Evolutionary conservation across 2,113 vertebrate genomes (phyloP).

Genomic region (Odocoileus virginianus): DNA sequence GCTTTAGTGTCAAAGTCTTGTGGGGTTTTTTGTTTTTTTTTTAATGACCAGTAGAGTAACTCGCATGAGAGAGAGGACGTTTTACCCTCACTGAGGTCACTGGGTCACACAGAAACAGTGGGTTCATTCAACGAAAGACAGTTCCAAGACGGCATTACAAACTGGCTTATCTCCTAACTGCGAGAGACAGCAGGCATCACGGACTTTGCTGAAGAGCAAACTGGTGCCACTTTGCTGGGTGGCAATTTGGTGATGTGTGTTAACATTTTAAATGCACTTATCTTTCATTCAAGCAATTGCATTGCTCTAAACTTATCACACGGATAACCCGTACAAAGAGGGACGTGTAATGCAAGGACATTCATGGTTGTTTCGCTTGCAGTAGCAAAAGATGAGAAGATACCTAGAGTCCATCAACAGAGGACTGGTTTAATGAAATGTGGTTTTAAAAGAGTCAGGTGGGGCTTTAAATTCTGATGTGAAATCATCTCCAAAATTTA

Average conservation of each 20-base stretch:
- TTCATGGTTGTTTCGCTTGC: not conserved
- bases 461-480: not conserved
- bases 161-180: not conserved
- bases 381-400: not conserved
- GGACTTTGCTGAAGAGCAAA: rapidly evolving
- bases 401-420: no score
- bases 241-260: not conserved
- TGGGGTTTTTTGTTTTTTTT: not conserved
- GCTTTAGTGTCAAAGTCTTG: not conserved
- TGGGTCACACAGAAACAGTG: not conserved
- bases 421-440: not conserved
- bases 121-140: not conserved
- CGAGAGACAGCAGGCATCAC: not conserved
- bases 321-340: not conserved
- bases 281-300: not conserved
- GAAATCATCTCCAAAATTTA: not conserved
- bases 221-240: rapidly evolving
- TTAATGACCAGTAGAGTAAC: not conserved
- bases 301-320: not conserved
- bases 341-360: not conserved
- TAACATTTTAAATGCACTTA: not conserved
- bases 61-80: not conserved
- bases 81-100: not conserved
- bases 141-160: not conserved
- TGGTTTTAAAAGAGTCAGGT: not conserved